A percentile compares a stretch with the other conserved stretches of the same genome.
These are phyloP conservation scores for Timandra comae DNA, from an alignment of 2,888 invertebrate species.

Conservation along the genomic window DNA sequence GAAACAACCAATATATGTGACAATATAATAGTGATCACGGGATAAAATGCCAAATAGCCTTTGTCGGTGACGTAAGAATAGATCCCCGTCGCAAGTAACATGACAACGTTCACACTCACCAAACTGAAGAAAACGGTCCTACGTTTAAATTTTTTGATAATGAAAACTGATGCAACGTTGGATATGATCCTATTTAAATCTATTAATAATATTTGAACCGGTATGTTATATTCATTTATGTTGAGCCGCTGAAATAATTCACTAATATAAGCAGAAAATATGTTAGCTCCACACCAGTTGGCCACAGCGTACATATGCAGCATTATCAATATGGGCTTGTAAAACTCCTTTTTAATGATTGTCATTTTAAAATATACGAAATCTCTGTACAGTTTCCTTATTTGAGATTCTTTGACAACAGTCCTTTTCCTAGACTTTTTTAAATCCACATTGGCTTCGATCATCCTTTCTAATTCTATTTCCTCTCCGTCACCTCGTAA, in stretches of 20 bases:
- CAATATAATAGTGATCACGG: slow-evolving; percentile 37
- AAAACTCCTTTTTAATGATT: slow-evolving; percentile 41
- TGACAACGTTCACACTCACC: slow-evolving; percentile 28
- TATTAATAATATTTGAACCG: slow-evolving; percentile 35
- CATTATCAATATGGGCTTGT: slow-evolving; percentile 49
- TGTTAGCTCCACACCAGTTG: slow-evolving; percentile 45
- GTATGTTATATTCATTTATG: slow-evolving; percentile 26
- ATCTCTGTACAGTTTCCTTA: not conserved
- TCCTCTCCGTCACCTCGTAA: slow-evolving; percentile 63
- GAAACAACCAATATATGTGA: slow-evolving; percentile 67
- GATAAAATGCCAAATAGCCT: slow-evolving; percentile 28
- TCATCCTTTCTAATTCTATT: slow-evolving; percentile 34
- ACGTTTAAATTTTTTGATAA: slow-evolving; percentile 40
- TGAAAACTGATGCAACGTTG: slow-evolving; percentile 33
- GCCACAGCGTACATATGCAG: slow-evolving; percentile 41
- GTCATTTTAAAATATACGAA: slow-evolving; percentile 22
- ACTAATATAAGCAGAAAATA: slow-evolving; percentile 37
- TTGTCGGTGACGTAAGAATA: slow-evolving; percentile 37
- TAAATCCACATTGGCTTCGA: slow-evolving; percentile 28
- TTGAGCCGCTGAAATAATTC: slow-evolving; percentile 38
- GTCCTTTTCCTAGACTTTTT: slow-evolving; percentile 22
- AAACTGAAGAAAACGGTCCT: slow-evolving; percentile 39
- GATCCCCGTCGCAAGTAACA: slow-evolving; percentile 33
- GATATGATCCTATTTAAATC: slow-evolving; percentile 42
- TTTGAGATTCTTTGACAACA: slow-evolving; percentile 20